Base-by-base conservation (phyloP, 1,140 invertebrate species). In the Caenorhabditis briggsae region DNA sequence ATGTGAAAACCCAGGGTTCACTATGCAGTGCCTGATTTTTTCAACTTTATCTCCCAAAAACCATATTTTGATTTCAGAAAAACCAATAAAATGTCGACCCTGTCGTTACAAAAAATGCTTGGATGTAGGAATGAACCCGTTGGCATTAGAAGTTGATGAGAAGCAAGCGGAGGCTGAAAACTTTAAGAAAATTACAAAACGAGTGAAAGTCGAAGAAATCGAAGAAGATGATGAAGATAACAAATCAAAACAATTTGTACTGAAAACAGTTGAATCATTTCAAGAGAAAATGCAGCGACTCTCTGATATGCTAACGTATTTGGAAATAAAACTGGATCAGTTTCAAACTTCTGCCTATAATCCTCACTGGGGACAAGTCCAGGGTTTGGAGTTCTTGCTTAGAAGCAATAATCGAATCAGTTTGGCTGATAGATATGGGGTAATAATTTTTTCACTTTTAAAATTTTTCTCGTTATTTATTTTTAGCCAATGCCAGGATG, bases 401-500 rank as follows among this genome's bases (percentile, higher is more conserved):
- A 3, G 46, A 12, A 78, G 70, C 23, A 25, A 18, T 14, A 78
- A 78, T 14, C 7, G 55, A 43, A 83, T 58, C 18, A 46, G 56
- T 59, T 48, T 83, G 16, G 41, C 53, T 58, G 82, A 83, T 41
- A 83, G 50, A 20, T 56, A 23, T 55, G 78, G 55, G 12, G 78
- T 58, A 55, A 82, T 20, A 16, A 41, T 70, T 41, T 23, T 70
- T 41, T 33, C 3, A 20, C 23, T 25, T 20, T 0, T 6, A 23
- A 2, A 18, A 20, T 59, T 20, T 64, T 64, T 58, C 16, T 83
- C 0, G 18, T 5, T 9, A 43, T 7, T 25, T 1, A 5, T 50
- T 78, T 78, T 78, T 6, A 78, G 70, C 70, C 70, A 11, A 78
- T 78, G 70, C 46, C 70, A 12, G 70, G 70, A 12, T 78, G 70